These are phyloP conservation scores for Cecidostiba fungosa DNA, from an alignment of 2,888 invertebrate species.

Conservation along the genomic window DNA sequence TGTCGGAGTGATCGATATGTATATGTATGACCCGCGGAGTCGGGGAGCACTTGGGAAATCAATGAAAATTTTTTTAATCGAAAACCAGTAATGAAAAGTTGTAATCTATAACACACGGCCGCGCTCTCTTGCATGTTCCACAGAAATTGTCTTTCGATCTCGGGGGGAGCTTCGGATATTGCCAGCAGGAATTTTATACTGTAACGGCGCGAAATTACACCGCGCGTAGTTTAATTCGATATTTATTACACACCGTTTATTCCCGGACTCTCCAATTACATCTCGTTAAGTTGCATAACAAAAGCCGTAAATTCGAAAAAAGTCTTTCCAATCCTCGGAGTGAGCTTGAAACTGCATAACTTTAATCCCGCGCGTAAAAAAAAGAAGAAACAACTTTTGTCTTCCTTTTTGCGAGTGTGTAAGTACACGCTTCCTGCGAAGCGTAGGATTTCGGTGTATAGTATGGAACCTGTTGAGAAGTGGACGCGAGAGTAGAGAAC, in stretches of 20 bases:
- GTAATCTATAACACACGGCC: background rate
- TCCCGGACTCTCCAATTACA: background rate
- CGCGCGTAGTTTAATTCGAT: background rate
- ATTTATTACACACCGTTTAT: background rate
- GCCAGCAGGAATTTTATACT: background rate
- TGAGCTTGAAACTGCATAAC: background rate
- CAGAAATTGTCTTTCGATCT: conserved; percentile 4
- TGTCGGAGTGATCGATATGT: background rate
- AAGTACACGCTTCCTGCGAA: background rate
- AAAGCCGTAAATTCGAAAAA: conserved; percentile 6
- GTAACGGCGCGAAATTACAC: background rate
- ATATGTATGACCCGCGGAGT: background rate
- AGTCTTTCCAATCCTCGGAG: background rate
- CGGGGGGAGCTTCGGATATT: background rate
- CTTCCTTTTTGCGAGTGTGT: conserved; percentile 8
- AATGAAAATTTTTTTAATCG: background rate
- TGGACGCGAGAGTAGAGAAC: conserved; percentile 36
- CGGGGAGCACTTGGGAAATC: background rate
- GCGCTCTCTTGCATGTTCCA: background rate
- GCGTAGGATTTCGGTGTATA: conserved; percentile 36
- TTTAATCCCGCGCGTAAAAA: background rate
- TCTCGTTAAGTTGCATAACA: background rate
- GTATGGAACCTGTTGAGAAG: conserved; percentile 44
- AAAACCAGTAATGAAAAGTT: background rate
- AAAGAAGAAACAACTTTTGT: background rate